Evolutionary conservation across 2,113 vertebrate species (phyloP), one percentile per base, ranked within the genome.

Genomic region (Poicephalus gulielmi): DNA sequence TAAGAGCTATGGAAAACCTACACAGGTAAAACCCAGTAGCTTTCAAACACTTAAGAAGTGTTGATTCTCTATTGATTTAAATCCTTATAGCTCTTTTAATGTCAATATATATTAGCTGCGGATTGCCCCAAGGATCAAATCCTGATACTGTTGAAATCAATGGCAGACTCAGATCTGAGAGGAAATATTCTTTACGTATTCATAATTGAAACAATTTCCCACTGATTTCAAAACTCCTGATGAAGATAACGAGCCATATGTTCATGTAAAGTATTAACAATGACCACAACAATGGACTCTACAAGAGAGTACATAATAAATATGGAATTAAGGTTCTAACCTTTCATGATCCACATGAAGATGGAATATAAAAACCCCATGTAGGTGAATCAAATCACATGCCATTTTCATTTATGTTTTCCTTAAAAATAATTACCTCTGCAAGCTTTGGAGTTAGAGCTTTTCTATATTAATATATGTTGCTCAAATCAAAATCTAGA

Each of bases 401-500:
- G 33, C 19, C 0, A 77, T 77, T 85, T 96, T 60, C 17, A n/a
- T 76, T 62, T 66, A 25, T 37, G 37, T 68, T 87, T 91, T 79
- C 75, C 75, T 37, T 87, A 68, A 83, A 84, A 88, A 79, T 49
- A 79, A 50, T 60, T 91, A 67, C 17, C 30, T 60, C 30, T 47
- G 11, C 15, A 64, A 75, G 14, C 35, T 68, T 86, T 75, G 35
- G 67, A 63, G 27, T 46, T 75, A 70, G 24, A 82, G 16, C 1
- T 83, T 89, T 88, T 82, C 35, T 66, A 22, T 55, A 57, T 47
- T 73, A 84, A 55, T 4, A 1, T 27, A 14, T 62, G 30, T 37
- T 83, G 43, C 30, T 76, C 87, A 92, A 95, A 89, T 68, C 11
- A 94, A 94, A 92, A 76, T 69, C 44, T 41, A 62, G 46, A 87